Base-by-base conservation (phyloP, 2,888 invertebrate species). In the Furcula furcula region DNA sequence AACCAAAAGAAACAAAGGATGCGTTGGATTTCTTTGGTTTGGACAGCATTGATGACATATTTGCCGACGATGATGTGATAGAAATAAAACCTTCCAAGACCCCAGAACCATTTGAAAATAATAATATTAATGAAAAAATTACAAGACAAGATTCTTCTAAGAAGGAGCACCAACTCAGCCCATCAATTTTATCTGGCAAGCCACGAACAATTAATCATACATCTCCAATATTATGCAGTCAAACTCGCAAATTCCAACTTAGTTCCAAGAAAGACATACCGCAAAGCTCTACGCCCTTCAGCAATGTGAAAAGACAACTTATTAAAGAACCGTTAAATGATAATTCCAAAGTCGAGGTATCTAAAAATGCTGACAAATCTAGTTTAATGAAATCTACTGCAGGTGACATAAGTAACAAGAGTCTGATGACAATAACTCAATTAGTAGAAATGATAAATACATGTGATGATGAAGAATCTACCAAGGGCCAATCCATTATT, bases 351-450 rank as follows among this genome's bases (percentile, higher is more conserved):
- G 37, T 42, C 10, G 20, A 33, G 10, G 36, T n/a, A n/a, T n/a
- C 50, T 32, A 43, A 50, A 18, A 46, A 37, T 20, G 20, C 31
- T 4, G 43, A 42, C 3, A 50, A 48, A 43, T 35, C 50, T 9
- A 52, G 16, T 31, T 29, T 47, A 1, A 36, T 32, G 1, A 55
- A 39, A 36, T 55, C 46, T 26, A 58, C 45, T 39, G 14, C 50
- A 22, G 38, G 52, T 23, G 58, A 74, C 20, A 70, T 59, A 20
- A 74, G 53, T 13, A 60, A 76, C 36, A 79, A 79, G 65, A 88
- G 84, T 40, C 71, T 88, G 74, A 73, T 87, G 22, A 80, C 88
- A 2, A 76, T 88, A 33, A 87, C 89, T 7, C 88, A 90, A 61
- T 62, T 86, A 13, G 77, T 88, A 14, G 76, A 87, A 41, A 76